Conservation (phyloP, 2,797 vertebrate species). For the Onychomys leucogaster region DNA sequence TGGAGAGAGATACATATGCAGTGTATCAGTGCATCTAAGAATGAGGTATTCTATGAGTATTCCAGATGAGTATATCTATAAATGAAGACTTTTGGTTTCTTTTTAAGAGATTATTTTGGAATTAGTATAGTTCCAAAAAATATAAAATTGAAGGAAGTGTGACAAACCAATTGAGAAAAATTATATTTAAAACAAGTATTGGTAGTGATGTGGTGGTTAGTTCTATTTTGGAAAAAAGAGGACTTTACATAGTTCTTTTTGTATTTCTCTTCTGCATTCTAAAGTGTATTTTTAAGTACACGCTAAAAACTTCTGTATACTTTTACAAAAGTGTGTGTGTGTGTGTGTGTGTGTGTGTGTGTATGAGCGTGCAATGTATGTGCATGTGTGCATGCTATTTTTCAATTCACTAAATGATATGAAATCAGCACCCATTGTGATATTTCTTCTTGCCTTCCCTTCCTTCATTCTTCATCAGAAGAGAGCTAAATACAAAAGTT, state of each 20-base stretch:
- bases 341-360: not conserved
- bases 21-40: not conserved
- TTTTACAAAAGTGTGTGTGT: not conserved
- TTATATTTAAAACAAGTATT: constrained; percentile 37
- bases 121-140: constrained; percentile 4
- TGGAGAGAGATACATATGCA: not conserved
- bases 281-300: constrained; percentile 39
- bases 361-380: no score
- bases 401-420: not conserved
- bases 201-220: not conserved
- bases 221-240: constrained; percentile 41
- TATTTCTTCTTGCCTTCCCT: not conserved
- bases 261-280: constrained; percentile 35
- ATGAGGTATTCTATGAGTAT: not conserved
- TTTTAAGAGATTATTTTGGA: constrained; percentile 48
- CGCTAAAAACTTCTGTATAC: not conserved
- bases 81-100: not conserved
- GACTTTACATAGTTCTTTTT: not conserved
- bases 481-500: not conserved
- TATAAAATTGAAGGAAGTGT: not conserved
- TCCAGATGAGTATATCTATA: not conserved
- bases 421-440: not conserved
- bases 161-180: not conserved
- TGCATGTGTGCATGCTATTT: not conserved
- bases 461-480: not conserved